Percentiles rank a stretch among this genome's conserved stretches.
These are phyloP conservation scores for Cryptocephalus moraei DNA, from an alignment of 2,888 invertebrate species.

Conservation along the genomic window DNA sequence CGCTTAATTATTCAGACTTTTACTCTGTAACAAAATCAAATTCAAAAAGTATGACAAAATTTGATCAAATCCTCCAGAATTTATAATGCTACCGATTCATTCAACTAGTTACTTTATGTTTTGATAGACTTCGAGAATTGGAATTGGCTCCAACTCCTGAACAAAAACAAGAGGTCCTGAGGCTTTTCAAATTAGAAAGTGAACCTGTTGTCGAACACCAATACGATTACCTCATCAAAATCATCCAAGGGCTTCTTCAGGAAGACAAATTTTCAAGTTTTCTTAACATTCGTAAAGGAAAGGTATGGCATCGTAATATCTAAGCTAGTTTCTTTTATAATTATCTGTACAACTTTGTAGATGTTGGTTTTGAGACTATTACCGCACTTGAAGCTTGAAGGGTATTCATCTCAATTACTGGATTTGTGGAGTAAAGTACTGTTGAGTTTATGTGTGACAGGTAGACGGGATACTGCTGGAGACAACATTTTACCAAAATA, in stretches of 20 bases:
- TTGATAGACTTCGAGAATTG: slow-evolving; percentile 40
- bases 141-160: slow-evolving; percentile 41
- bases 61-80: no score
- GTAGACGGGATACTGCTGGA: slow-evolving; percentile 46
- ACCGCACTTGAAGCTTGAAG: slow-evolving; percentile 45
- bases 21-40: no score
- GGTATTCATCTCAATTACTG: slow-evolving; percentile 38
- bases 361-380: slow-evolving; percentile 57
- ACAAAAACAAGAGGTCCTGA: slow-evolving; percentile 47
- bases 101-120: background rate
- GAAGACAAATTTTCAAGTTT: slow-evolving; percentile 63
- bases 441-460: slow-evolving; percentile 46
- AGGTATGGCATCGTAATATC: slow-evolving; percentile 41
- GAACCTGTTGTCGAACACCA: slow-evolving; percentile 41
- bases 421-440: slow-evolving; percentile 52
- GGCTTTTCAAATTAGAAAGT: slow-evolving; percentile 44
- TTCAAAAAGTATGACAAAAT: no score
- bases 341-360: slow-evolving; percentile 35
- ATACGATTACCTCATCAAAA: slow-evolving; percentile 50
- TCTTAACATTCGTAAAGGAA: slow-evolving; percentile 72
- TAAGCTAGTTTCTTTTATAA: background rate
- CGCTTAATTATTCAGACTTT: no score
- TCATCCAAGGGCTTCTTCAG: slow-evolving; percentile 53
- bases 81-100: no score
- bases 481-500: slow-evolving; percentile 44